A percentile compares a stretch with the other conserved stretches of the same genome.
phyloP scores from a whole-genome alignment of 2,888 invertebrate genomes.

The Odiellus spinosus region DNA sequence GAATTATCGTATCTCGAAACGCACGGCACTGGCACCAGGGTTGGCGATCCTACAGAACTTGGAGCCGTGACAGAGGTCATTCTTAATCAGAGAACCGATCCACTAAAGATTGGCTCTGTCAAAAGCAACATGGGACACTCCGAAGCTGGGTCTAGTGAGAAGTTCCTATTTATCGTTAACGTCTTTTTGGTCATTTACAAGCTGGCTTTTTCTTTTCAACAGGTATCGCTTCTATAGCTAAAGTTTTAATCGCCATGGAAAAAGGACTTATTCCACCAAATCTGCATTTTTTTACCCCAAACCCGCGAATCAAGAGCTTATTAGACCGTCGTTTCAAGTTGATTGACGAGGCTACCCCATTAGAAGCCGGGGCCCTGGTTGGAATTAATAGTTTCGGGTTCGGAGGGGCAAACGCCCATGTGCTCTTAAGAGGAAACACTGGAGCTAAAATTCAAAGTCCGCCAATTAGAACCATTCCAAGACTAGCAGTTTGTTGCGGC shows the following conservation, averaged over 20 bases:
- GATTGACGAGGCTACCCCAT: constrained; percentile 60
- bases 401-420: constrained; percentile 91
- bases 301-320: constrained; percentile 78
- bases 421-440: constrained; percentile 60
- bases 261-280: constrained; percentile 73
- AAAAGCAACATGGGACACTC: constrained; percentile 40
- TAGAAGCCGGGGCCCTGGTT: constrained; percentile 69
- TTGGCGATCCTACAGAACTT: constrained; percentile 37
- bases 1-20: constrained; percentile 38
- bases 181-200: too few species aligned
- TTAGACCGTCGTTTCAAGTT: constrained; percentile 78
- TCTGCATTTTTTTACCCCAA: constrained; percentile 71
- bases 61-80: constrained; percentile 31
- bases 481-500: constrained; percentile 62
- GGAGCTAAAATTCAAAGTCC: constrained; percentile 4
- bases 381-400: constrained; percentile 96
- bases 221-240: constrained; percentile 77
- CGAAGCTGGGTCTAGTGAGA: constrained; percentile 36
- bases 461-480: constrained; percentile 37
- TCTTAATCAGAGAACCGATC: constrained; percentile 24
- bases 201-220: constrained; percentile 3
- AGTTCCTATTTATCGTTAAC: not conserved
- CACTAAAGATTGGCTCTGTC: constrained; percentile 36
- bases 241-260: constrained; percentile 86
- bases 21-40: constrained; percentile 40